Percentiles rank a stretch among this genome's conserved stretches.
Evolutionary conservation across 2,113 vertebrate species (phyloP).

Genomic region (Blennius ocellaris): DNA sequence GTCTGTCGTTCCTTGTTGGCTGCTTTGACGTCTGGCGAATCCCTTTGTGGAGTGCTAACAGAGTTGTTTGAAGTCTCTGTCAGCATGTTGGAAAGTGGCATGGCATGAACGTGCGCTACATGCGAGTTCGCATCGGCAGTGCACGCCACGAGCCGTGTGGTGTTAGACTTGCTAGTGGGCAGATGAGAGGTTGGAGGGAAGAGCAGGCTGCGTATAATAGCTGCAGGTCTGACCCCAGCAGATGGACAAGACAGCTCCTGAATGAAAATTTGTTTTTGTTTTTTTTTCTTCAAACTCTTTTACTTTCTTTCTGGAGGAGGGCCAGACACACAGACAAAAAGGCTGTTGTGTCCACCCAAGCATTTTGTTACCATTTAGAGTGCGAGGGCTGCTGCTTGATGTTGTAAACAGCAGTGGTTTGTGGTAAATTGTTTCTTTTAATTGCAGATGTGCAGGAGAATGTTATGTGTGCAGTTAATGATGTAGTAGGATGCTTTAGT

Average conservation of each 20-base stretch:
- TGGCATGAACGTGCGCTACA: constrained; percentile 33
- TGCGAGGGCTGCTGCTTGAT: constrained; percentile 3
- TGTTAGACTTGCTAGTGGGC: constrained; percentile 38
- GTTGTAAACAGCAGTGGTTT: neutral
- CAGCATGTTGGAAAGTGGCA: constrained; percentile 32
- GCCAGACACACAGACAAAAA: constrained; percentile 31
- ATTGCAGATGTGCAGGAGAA: constrained; percentile 5
- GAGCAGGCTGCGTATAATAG: constrained; percentile 39
- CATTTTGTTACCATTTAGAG: constrained; percentile 26
- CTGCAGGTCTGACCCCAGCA: constrained; percentile 56
- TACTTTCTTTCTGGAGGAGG: constrained; percentile 14
- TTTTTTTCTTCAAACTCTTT: constrained; percentile 21
- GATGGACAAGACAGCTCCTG: constrained; percentile 55
- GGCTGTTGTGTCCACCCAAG: constrained; percentile 18
- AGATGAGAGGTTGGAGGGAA: constrained; percentile 39
- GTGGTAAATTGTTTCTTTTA: neutral
- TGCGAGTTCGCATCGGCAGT: constrained; percentile 52
- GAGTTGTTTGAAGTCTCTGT: constrained; percentile 68
- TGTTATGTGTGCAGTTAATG: neutral
- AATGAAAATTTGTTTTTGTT: constrained; percentile 26
- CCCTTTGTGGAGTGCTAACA: constrained; percentile 62
- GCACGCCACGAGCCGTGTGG: constrained; percentile 13
- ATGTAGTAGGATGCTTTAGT: neutral
- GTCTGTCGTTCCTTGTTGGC: constrained; percentile 74
- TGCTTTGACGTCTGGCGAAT: constrained; percentile 67